Conservation (phyloP, 2,113 vertebrate genomes). For the Camelus bactrianus region DNA sequence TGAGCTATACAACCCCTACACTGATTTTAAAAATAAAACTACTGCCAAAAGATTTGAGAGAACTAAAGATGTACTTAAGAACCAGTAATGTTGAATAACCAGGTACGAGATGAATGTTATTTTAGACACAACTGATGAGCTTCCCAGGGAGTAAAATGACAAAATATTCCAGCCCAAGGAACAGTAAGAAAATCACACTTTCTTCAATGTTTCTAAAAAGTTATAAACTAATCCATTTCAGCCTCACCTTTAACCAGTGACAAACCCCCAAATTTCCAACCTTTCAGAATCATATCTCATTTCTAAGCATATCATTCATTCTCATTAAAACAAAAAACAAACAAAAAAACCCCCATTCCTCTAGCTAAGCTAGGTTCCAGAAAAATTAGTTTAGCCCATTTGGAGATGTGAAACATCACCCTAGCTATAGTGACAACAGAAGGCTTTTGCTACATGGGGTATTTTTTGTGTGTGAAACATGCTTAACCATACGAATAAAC, state of each 20-base stretch:
- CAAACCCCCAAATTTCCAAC: background rate
- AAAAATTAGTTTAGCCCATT: background rate
- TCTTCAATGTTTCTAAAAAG: background rate
- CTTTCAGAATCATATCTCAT: background rate
- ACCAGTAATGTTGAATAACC: background rate
- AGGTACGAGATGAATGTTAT: background rate
- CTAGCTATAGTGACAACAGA: background rate
- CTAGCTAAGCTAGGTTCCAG: background rate
- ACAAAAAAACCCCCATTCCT: background rate
- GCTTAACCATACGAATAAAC: background rate
- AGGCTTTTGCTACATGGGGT: background rate
- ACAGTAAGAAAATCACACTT: background rate
- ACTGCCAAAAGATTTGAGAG: background rate
- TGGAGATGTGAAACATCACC: background rate
- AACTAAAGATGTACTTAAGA: slow-evolving; percentile 18
- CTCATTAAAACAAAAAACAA: background rate
- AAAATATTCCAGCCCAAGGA: background rate
- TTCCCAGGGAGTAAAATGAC: background rate
- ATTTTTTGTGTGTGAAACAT: background rate
- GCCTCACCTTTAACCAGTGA: background rate
- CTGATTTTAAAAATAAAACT: slow-evolving; percentile 42
- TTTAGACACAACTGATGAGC: background rate
- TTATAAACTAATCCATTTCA: background rate
- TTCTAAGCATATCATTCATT: slow-evolving; percentile 17
- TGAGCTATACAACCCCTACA: too few relatives aligned